Base-by-base conservation (phyloP, 2,797 vertebrate genomes). In the Erethizon dorsatum region DNA sequence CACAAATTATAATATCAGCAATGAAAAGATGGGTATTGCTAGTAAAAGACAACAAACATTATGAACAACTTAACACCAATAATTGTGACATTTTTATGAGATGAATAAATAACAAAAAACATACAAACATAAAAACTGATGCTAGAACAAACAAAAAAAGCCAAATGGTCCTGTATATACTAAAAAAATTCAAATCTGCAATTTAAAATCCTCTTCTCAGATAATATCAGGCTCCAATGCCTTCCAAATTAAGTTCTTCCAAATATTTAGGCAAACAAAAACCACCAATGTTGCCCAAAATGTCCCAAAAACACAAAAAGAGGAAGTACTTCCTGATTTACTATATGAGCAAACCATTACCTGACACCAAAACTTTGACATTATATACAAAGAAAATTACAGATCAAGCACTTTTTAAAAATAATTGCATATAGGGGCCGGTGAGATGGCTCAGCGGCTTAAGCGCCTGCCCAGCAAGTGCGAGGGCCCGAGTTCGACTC, bases 141-240 rank as follows among this genome's bases (percentile, higher is more conserved):
- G 26, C 12, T 22, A 59, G 28, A 86, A 56, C 24, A 82, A 83
- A 83, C 65, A 86, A 65, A 50, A 56, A 56, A 22, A 57, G 50
- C 5, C 80, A 93, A 92, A n/a, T 50, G 31, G 20, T 6, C 89
- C 52, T 69, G 3, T n/a, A 47, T 61, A 69, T 77, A 88, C n/a
- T 61, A 86, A 69, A 83, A 14, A 87, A 83, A 71, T 2, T 71
- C 6, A 52, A 52, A 75, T 15, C 14, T 85, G 4, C 18, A 91
- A 84, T 90, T 78, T 85, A 67, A 82, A 83, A 78, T 41, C n/a
- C 9, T 56, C 57, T 86, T 77, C 33, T 78, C 52, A n/a, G 92
- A 41, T 54, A 89, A 63, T 59, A 94, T 83, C 57, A 26, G 5
- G n/a, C 24, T 61, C 8, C 45, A 77, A 5, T 28, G 45, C 31